Conservation (phyloP, 2,888 invertebrate species). For the Eledone cirrhosa region DNA sequence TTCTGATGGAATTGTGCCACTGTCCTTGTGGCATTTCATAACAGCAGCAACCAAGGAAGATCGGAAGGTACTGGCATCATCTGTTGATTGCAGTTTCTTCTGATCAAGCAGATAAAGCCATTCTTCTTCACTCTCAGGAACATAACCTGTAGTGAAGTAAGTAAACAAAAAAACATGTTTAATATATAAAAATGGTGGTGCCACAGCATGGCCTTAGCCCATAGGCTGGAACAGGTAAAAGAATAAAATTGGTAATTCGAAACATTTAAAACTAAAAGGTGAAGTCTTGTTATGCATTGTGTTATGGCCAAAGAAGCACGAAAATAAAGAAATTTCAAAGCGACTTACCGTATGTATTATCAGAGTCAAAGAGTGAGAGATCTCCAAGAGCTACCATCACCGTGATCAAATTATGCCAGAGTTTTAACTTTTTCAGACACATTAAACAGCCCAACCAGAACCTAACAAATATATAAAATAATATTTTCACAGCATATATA, state of each 20-base stretch:
- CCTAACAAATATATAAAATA: constrained; percentile 33
- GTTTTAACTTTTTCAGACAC: constrained; percentile 40
- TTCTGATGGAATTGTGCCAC: too few relatives aligned
- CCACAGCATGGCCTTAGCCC: neutral
- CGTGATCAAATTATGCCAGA: constrained; percentile 36
- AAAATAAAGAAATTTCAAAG: too few relatives aligned
- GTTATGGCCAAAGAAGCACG: too few relatives aligned
- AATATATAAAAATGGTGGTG: too few relatives aligned
- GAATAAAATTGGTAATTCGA: neutral
- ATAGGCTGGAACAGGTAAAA: neutral
- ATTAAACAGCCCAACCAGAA: constrained; percentile 50
- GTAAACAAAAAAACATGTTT: too few relatives aligned
- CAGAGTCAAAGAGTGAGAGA: constrained; percentile 37
- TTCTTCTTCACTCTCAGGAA: constrained; percentile 42
- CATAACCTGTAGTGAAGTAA: constrained; percentile 40
- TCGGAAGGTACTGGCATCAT: neutral
- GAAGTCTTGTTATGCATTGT: neutral
- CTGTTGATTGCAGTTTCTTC: neutral
- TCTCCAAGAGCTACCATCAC: constrained; percentile 43
- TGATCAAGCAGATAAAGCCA: constrained; percentile 43
- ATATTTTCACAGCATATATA: too few relatives aligned
- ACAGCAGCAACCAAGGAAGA: neutral
- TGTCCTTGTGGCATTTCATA: too few relatives aligned
- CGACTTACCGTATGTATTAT: constrained; percentile 36
- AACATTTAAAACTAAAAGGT: neutral